Evolutionary conservation across 2,888 invertebrate species (phyloP).

Genomic region (Tipula lateralis): DNA sequence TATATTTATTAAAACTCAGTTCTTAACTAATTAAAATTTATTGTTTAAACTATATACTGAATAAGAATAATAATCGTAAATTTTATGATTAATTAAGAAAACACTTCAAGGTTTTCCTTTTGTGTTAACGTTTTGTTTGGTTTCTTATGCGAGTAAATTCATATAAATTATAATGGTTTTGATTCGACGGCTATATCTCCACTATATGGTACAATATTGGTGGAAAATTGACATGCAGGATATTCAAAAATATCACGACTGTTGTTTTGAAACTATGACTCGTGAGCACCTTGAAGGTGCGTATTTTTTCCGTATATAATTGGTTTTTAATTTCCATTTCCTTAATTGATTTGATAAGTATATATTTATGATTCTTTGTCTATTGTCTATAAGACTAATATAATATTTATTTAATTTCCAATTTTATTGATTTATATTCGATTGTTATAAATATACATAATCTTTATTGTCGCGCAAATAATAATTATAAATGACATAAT

Average conservation of each 20-base stretch:
- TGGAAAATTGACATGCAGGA: not conserved
- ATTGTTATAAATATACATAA: not conserved
- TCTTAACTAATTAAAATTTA: not conserved
- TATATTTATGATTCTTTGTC: not conserved
- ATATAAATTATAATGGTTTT: not conserved
- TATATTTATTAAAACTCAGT: not conserved
- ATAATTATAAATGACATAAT: not conserved
- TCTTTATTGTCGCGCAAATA: not conserved
- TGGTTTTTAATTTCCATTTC: not conserved
- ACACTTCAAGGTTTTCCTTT: not conserved
- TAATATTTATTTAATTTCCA: not conserved
- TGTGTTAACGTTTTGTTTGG: not conserved
- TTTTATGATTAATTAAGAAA: constrained; percentile 19
- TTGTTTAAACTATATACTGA: not conserved
- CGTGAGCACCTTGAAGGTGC: not conserved
- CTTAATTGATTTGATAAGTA: not conserved
- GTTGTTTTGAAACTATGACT: not conserved
- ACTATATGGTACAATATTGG: not conserved
- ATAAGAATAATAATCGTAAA: not conserved
- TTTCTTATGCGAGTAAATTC: not conserved
- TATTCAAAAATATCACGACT: not conserved
- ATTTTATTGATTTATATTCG: not conserved
- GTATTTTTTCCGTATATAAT: not conserved
- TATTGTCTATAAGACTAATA: not conserved
- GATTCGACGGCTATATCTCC: not conserved